Evolutionary conservation across 2,888 invertebrate species (phyloP).

Genomic region (Scrobipalpa costella): DNA sequence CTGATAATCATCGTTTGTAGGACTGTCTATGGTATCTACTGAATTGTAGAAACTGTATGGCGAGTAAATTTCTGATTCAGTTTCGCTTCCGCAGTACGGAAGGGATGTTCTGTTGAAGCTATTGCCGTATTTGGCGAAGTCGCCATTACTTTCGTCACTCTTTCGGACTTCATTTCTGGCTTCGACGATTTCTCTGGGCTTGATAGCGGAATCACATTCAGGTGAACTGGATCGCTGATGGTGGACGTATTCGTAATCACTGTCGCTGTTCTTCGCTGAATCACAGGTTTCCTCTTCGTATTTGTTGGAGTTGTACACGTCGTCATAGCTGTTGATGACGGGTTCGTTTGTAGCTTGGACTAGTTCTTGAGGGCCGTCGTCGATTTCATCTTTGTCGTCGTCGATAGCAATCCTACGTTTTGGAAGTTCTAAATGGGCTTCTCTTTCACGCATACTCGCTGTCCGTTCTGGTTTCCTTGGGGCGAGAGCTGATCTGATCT

Average conservation of each 20-base stretch:
- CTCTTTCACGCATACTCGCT: slow-evolving; percentile 91
- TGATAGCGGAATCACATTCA: slow-evolving; percentile 83
- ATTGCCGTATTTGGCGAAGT: slow-evolving; percentile 82
- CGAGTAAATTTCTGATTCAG: slow-evolving; percentile 91
- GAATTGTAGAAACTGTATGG: slow-evolving; percentile 89
- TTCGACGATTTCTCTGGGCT: slow-evolving; percentile 58
- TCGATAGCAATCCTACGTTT: slow-evolving; percentile 74
- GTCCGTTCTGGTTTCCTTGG: slow-evolving; percentile 93
- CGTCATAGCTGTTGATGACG: slow-evolving; percentile 74
- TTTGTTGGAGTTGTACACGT: slow-evolving; percentile 72
- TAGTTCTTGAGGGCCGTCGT: slow-evolving; percentile 68
- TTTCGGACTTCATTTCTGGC: slow-evolving; percentile 60
- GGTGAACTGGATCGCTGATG: slow-evolving; percentile 85
- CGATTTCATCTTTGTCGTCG: slow-evolving; percentile 78
- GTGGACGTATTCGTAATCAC: slow-evolving; percentile 84
- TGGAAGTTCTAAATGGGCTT: slow-evolving; percentile 83
- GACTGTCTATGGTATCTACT: slow-evolving; percentile 78
- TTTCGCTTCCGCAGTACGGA: slow-evolving; percentile 91
- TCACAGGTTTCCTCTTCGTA: slow-evolving; percentile 73
- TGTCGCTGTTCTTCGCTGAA: slow-evolving; percentile 79
- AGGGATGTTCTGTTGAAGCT: slow-evolving; percentile 84
- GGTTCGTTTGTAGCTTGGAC: slow-evolving; percentile 74
- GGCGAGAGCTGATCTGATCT: slow-evolving; percentile 90
- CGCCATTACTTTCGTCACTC: slow-evolving; percentile 58
- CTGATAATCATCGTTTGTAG: slow-evolving; percentile 68